Base-by-base conservation (phyloP, 2,113 vertebrate genomes). In the Ammospiza caudacuta region DNA sequence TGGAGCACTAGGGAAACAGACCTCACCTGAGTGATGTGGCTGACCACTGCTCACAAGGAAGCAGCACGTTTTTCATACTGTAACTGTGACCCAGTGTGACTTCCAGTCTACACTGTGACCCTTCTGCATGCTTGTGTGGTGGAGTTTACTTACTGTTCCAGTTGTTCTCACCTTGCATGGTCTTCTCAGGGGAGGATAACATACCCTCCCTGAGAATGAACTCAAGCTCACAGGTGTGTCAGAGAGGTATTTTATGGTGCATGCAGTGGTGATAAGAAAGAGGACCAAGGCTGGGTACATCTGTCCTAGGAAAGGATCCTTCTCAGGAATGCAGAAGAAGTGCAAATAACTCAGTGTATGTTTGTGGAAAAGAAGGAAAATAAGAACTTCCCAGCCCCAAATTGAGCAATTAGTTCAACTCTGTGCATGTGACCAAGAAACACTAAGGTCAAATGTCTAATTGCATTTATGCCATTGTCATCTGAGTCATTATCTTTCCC, bases 321-420 rank as follows among this genome's bases (percentile, higher is more conserved):
- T 47, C 79, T 58, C 51, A 79, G 41, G 25, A 9, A 73, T 73
- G 62, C 63, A 80, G 43, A 84, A 39, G 59, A 83, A 87, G 31
- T 39, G 24, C 18, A 67, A 29, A 72, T 72, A 92, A 57, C 46
- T 83, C 9, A 1, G 6, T 47, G n/a, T 41, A n/a, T 61, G 17
- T 37, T 63, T 49, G 15, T 49, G 23, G 10, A 11, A 31, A 29
- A 10, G 61, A 63, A 63, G 28, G n/a, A 47, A 51, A 66, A 84
- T 7, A 76, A 79, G 24, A 85, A 64, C 55, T 83, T 77, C 25
- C 80, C 70, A 55, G 43, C 18, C 31, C 55, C 85, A 92, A 31
- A 93, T 95, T 94, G 87, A 95, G 72, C 81, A 94, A 74, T 68
- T 72, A 92, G 68, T 86, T 96, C 91, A 93, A 41, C 41, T 83